Conservation (phyloP, 2,888 invertebrate species). For the Rhodophaea formosa region DNA sequence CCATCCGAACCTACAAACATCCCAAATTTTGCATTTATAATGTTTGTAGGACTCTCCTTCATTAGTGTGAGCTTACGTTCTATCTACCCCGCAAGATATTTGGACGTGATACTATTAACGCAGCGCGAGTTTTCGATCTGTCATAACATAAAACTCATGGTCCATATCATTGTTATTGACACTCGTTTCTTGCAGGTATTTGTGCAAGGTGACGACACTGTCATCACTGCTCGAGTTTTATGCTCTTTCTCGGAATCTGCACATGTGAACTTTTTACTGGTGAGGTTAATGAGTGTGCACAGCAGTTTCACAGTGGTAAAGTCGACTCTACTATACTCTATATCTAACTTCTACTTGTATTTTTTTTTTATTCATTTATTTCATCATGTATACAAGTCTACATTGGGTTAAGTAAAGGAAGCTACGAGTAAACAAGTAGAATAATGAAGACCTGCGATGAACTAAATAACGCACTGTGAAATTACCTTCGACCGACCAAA, state of each 20-base stretch:
- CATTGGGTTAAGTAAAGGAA: too few relatives aligned
- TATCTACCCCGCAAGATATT: neutral
- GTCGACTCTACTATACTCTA: neutral
- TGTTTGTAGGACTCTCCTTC: too few relatives aligned
- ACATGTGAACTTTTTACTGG: conserved; percentile 6
- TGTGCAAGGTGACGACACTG: conserved; percentile 1
- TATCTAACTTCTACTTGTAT: neutral
- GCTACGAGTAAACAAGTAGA: too few relatives aligned
- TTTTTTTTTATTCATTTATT: too few relatives aligned
- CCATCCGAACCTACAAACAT: too few relatives aligned
- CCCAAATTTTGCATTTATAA: too few relatives aligned
- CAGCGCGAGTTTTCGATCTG: neutral
- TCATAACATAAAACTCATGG: too few relatives aligned
- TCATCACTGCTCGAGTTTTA: neutral
- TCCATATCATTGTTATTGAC: neutral
- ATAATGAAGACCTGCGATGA: too few relatives aligned
- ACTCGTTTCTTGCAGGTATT: neutral
- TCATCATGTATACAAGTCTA: too few relatives aligned
- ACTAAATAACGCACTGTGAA: too few relatives aligned
- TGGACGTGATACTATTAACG: neutral
- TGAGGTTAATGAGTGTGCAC: neutral
- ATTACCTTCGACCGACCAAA: too few relatives aligned
- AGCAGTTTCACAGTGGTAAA: neutral
- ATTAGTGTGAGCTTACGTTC: too few relatives aligned
- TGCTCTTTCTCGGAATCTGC: conserved; percentile 1